phyloP scores from a whole-genome alignment of 1,140 invertebrate species.

The Drosophila lacertosa region DNA sequence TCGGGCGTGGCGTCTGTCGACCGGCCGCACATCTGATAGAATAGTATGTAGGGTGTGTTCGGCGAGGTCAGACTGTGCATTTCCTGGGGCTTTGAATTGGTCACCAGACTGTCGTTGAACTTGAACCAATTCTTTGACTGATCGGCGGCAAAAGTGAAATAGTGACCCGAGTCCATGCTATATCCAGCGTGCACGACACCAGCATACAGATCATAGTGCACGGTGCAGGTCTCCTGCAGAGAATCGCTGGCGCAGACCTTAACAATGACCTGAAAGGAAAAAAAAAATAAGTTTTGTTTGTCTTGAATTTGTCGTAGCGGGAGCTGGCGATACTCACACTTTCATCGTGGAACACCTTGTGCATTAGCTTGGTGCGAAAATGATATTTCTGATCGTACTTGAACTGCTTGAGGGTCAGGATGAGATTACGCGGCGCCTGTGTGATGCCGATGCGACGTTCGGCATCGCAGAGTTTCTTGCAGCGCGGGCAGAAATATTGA shows the following conservation, averaged over 20 bases:
- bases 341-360: slow-evolving; percentile 88
- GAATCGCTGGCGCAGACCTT: slow-evolving; percentile 76
- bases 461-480: slow-evolving; percentile 90
- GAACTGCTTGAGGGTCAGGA: slow-evolving; percentile 92
- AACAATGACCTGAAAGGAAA: slow-evolving; percentile 83
- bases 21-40: slow-evolving; percentile 86
- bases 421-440: slow-evolving; percentile 89
- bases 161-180: slow-evolving; percentile 93
- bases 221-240: slow-evolving; percentile 67
- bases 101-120: slow-evolving; percentile 91
- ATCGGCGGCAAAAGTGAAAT: slow-evolving; percentile 92
- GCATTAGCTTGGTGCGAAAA: slow-evolving; percentile 89
- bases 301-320: neutral
- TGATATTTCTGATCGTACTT: slow-evolving; percentile 89
- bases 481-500: slow-evolving; percentile 91
- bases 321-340: slow-evolving; percentile 66
- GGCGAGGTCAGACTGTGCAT: slow-evolving; percentile 88
- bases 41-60: slow-evolving; percentile 93
- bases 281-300: slow-evolving; percentile 27
- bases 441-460: slow-evolving; percentile 89
- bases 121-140: slow-evolving; percentile 90
- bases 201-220: slow-evolving; percentile 89
- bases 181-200: slow-evolving; percentile 93
- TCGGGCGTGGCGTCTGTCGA: slow-evolving; percentile 55
- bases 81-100: slow-evolving; percentile 86